Base-by-base conservation (phyloP, 2,888 invertebrate genomes). In the Chouioia cunea region DNA sequence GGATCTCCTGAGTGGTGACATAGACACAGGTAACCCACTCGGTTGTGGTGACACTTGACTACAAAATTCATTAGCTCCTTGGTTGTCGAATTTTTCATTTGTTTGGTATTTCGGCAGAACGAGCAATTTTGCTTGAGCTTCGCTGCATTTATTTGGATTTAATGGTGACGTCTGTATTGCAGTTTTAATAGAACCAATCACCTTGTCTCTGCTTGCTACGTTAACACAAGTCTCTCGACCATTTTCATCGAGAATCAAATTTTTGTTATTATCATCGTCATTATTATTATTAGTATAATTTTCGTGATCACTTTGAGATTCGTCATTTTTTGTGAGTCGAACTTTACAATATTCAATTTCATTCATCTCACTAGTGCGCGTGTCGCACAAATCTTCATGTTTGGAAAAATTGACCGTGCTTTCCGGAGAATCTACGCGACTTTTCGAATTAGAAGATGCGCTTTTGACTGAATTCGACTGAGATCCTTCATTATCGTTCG, bases 21-120 rank as follows among this genome's bases (percentile, higher is more conserved):
- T 77, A 0, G 78, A 79, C 53, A 76, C 81, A 2, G 92, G 91
- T 67, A 92, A 89, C 20, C 91, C 92, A 76, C 91, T 92, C 2
- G 92, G 91, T 77, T 91, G 91, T 2, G 93, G 92, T 6, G 93
- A 92, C 83, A 86, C 48, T 56, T 73, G 73, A 12, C 72, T 73
- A 44, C 76, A 71, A 18, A 73, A 68, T 22, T 76, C 75, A 2
- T 71, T 71, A 2, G 57, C 53, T 1, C 57, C 53, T 18, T 63
- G 65, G 14, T 73, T 73, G 22, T 74, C 70, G 16, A 70, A 36
- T 47, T 65, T 53, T 2, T 59, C 56, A 2, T 16, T 10, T 15
- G 62, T 63, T 46, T 62, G 46, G 20, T 58, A 46, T 44, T n/a
- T 22, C 4, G 46, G 12, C 27, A 58, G 16, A 63, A 14, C 23